Base-by-base conservation (phyloP, 1,140 invertebrate genomes). In the Triops cancriformis region DNA sequence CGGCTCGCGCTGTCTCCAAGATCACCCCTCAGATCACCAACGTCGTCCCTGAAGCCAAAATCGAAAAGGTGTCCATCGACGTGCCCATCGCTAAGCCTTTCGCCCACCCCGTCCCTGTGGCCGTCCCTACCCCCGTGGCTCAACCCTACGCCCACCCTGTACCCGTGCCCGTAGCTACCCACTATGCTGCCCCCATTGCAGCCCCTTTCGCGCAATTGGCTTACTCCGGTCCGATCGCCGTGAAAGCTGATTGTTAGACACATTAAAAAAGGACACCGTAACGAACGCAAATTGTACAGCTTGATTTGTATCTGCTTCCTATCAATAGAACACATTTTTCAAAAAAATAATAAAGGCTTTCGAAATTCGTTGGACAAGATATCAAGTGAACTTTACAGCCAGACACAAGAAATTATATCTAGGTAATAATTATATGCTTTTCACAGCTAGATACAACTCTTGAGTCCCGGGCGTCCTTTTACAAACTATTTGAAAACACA, bases 161-260 rank as follows among this genome's bases (percentile, higher is more conserved):
- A n/a, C n/a, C n/a, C n/a, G n/a, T n/a, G n/a, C n/a, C n/a, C n/a
- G 51, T 77, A 27, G 76, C 75, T 77, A 64, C 64, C 41, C 42
- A 51, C 26, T 51, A 41, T 27, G 51, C 64, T 77, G 64, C 51
- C 14, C 51, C 76, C 14, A 26, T 64, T 18, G 51, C 27, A 28
- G 26, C 72, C 42, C 0, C 26, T 51, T 26, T 28, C 74, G 27
- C 75, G 9, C 18, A 27, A 42, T 41, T 64, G 1, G 43, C 7
- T 1, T 18, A 27, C 18, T 27, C 37, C n/a, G 26, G 41, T 12
- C n/a, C 75, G 23, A 28, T n/a, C 18, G 26, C 37, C 2, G 74
- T 75, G 11, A 43, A 76, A 11, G 74, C 42, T 64, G 27, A 43
- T 31, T 27, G 14, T 76, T 18, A 14, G 28, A 45, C 26, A 75